Percentiles rank a stretch among this genome's conserved stretches.
Evolutionary conservation across 1,140 invertebrate species (phyloP).

Genomic region (Vanessa atalanta): DNA sequence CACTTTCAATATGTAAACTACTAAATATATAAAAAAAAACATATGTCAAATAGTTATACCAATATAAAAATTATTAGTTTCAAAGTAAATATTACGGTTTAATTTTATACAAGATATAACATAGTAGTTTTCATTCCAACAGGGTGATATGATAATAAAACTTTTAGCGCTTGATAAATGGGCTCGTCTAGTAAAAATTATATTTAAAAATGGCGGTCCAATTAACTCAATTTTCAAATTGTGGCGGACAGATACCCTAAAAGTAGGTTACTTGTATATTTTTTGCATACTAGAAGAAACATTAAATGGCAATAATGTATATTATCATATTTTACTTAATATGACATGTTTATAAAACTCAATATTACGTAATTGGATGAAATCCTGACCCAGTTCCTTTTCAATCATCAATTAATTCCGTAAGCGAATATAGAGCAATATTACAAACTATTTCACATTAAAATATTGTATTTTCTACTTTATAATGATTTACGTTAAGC

Average conservation of each 20-base stretch:
- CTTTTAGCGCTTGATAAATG: constrained; percentile 57
- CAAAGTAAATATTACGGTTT: no score
- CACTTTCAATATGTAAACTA: no score
- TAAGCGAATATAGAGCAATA: no score
- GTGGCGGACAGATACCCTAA: constrained; percentile 59
- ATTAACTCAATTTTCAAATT: constrained; percentile 44
- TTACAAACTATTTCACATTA: no score
- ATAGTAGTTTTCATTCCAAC: neutral
- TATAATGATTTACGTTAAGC: no score
- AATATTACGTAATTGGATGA: no score
- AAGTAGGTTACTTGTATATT: constrained; percentile 36
- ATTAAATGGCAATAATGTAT: no score
- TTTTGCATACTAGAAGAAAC: neutral
- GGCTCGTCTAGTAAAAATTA: constrained; percentile 47
- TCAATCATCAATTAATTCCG: no score
- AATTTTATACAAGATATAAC: neutral
- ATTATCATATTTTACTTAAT: no score
- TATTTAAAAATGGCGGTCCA: constrained; percentile 54
- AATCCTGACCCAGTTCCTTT: no score
- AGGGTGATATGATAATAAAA: constrained; percentile 34
- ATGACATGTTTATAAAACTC: no score
- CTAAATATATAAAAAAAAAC: neutral
- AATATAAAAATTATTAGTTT: neutral
- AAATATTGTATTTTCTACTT: no score
- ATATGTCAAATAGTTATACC: neutral